Conservation (phyloP, 2,113 vertebrate species). For the Bombycilla garrulus region DNA sequence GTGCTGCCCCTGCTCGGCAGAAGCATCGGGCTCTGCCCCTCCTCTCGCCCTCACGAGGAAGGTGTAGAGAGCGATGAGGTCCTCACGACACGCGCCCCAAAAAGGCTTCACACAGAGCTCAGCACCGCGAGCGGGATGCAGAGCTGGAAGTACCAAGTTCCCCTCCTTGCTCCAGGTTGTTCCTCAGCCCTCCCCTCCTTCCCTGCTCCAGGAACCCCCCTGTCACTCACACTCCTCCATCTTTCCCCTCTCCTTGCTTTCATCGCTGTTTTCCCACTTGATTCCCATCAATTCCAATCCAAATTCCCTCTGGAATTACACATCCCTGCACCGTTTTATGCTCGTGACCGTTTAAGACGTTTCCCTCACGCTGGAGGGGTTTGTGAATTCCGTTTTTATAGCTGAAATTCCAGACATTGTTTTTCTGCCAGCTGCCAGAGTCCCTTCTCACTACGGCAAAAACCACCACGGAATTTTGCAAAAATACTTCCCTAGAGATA, state of each 20-base stretch:
- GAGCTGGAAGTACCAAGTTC: background rate
- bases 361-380: rapidly evolving
- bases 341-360: rapidly evolving
- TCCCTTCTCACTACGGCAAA: rapidly evolving
- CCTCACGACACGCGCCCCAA: background rate
- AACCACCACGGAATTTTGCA: background rate
- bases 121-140: rapidly evolving
- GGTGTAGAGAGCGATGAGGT: background rate
- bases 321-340: rapidly evolving
- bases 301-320: background rate
- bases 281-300: background rate
- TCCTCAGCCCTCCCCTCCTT: background rate
- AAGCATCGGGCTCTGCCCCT: background rate
- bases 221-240: too few species aligned
- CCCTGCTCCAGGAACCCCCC: background rate
- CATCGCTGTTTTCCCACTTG: background rate
- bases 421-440: background rate
- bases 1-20: background rate
- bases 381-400: rapidly evolving
- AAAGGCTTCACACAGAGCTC: rapidly evolving
- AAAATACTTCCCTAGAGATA: background rate
- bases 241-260: too few species aligned
- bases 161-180: rapidly evolving
- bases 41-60: background rate
- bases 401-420: background rate